Percentiles rank a stretch among this genome's conserved stretches.
phyloP scores from a whole-genome alignment of 2,113 vertebrate genomes.

The Heteronetta atricapilla region DNA sequence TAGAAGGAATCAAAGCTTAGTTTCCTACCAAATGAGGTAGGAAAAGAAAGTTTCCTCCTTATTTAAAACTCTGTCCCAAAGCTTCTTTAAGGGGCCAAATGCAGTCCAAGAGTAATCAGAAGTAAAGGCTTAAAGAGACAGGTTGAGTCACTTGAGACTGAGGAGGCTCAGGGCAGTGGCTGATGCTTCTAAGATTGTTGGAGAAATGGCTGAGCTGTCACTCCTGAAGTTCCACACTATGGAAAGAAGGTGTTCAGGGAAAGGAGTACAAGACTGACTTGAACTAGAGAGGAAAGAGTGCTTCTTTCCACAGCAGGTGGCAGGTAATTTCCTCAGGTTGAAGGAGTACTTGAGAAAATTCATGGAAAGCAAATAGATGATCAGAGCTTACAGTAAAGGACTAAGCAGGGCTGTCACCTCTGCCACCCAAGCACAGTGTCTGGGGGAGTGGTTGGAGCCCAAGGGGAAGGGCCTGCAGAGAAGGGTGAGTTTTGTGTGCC shows the following conservation, averaged over 20 bases:
- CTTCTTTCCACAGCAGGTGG: neutral
- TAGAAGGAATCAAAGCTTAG: neutral
- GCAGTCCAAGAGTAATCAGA: accelerated
- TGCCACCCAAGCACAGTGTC: neutral
- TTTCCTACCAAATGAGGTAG: neutral
- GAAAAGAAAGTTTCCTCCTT: neutral
- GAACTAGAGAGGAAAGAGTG: neutral
- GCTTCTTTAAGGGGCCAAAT: neutral
- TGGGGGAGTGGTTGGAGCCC: neutral
- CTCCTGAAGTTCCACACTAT: neutral
- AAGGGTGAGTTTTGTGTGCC: neutral
- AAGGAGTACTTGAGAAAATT: neutral
- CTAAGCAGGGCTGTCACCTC: neutral
- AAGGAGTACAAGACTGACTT: neutral
- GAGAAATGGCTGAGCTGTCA: neutral
- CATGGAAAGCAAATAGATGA: neutral
- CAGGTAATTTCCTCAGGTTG: neutral
- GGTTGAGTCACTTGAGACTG: neutral
- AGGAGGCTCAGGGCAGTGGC: neutral
- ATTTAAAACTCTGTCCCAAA: neutral
- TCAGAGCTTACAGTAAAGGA: neutral
- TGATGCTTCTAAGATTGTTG: neutral
- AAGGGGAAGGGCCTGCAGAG: neutral
- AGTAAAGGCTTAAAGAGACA: neutral
- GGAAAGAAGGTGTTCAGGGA: neutral